A percentile compares a stretch with the other conserved stretches of the same genome.
These are phyloP conservation scores for Oryzias javanicus DNA, from an alignment of 2,113 vertebrate species.

Conservation along the genomic window DNA sequence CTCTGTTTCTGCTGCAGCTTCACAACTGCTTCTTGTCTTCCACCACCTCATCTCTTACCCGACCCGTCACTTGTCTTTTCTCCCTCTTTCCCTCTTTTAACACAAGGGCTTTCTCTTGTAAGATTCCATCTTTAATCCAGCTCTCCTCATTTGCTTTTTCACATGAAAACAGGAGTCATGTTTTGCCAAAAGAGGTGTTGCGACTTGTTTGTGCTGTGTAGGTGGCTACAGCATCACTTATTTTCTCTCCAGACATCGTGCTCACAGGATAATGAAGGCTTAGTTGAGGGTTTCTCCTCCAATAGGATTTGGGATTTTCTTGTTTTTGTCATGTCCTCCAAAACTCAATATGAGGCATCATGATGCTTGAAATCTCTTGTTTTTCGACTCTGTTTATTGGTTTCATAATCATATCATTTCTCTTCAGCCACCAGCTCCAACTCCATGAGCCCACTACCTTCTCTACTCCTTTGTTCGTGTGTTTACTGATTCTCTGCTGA, in stretches of 20 bases:
- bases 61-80: too few species aligned
- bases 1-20: not conserved
- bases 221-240: not conserved
- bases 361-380: too few species aligned
- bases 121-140: not conserved
- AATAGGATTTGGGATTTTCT: too few species aligned
- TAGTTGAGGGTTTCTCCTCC: too few species aligned
- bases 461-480: not conserved
- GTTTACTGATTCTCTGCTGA: slow-evolving; percentile 9
- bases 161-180: not conserved
- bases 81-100: too few species aligned
- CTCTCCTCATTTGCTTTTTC: not conserved
- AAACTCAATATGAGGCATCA: too few species aligned
- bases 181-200: not conserved
- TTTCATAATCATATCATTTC: not conserved
- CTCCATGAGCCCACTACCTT: not conserved
- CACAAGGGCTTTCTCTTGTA: too few species aligned
- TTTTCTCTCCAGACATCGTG: not conserved
- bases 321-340: too few species aligned
- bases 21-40: not conserved
- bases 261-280: slow-evolving; percentile 7
- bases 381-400: too few species aligned
- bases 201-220: not conserved
- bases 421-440: not conserved
- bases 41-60: too few species aligned